phyloP scores from a whole-genome alignment of 2,797 vertebrate species.

The Gambelia wislizenii region DNA sequence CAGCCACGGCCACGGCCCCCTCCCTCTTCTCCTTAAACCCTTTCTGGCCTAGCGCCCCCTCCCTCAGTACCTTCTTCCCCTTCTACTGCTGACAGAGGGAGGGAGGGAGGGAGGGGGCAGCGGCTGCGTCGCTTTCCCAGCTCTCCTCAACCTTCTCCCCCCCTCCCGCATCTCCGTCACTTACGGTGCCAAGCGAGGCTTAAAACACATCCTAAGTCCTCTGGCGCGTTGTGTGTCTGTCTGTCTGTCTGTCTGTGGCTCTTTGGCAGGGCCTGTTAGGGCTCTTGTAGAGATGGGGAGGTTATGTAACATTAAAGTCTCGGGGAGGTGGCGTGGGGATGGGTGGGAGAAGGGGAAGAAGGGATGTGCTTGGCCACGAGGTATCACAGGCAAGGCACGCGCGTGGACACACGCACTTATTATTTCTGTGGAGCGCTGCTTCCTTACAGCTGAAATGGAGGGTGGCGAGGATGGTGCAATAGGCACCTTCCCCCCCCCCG shows the following conservation, averaged over 20 bases:
- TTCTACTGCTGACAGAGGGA: neutral
- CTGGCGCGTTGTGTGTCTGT: too few relatives aligned
- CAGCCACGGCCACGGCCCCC: neutral
- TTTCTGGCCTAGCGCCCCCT: conserved; percentile 67
- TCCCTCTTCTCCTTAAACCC: neutral
- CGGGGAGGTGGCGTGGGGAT: neutral
- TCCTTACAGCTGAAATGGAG: neutral
- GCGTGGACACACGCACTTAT: neutral
- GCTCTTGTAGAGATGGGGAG: conserved; percentile 4
- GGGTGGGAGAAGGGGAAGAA: neutral
- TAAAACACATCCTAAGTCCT: neutral
- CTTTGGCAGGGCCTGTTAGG: conserved; percentile 21
- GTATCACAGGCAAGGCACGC: neutral
- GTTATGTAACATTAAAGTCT: conserved; percentile 58
- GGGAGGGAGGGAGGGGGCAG: neutral
- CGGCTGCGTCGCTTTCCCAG: conserved; percentile 29
- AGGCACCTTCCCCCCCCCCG: conserved; percentile 14
- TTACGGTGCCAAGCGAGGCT: neutral
- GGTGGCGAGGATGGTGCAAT: neutral
- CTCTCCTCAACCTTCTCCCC: neutral
- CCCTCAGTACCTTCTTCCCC: conserved; percentile 18
- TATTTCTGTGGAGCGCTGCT: neutral
- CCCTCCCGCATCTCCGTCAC: too few relatives aligned
- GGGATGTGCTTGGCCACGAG: conserved; percentile 21
- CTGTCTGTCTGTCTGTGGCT: neutral